Evolutionary conservation across 2,888 invertebrate species (phyloP).

Genomic region (Clusia tigrina): DNA sequence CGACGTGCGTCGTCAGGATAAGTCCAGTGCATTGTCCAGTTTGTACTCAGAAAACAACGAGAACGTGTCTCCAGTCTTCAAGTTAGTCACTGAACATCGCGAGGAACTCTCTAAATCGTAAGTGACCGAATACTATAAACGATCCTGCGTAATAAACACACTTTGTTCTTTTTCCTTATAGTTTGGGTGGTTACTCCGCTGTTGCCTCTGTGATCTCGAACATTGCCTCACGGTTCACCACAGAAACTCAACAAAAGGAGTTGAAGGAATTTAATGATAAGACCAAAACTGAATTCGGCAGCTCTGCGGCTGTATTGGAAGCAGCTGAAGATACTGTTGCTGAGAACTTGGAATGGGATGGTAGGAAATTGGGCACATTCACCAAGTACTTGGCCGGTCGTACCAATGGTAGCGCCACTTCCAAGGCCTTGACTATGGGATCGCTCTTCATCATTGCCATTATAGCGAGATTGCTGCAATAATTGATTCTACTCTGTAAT

Average conservation of each 20-base stretch:
- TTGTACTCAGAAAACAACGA: slow-evolving; percentile 68
- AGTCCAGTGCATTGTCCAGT: slow-evolving; percentile 59
- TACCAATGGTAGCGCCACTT: slow-evolving; percentile 38
- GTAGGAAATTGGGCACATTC: slow-evolving; percentile 43
- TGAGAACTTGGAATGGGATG: slow-evolving; percentile 59
- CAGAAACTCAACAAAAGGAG: slow-evolving; percentile 43
- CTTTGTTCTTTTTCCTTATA: slow-evolving; percentile 30
- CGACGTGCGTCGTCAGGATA: slow-evolving; percentile 60
- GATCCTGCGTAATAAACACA: background rate
- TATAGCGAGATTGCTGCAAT: no score
- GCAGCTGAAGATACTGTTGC: slow-evolving; percentile 48
- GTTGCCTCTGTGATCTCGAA: slow-evolving; percentile 57
- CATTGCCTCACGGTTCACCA: slow-evolving; percentile 58
- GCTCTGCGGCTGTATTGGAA: slow-evolving; percentile 43
- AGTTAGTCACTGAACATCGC: slow-evolving; percentile 62
- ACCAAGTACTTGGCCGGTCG: slow-evolving; percentile 43
- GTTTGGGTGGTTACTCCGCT: slow-evolving; percentile 53
- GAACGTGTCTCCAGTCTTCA: slow-evolving; percentile 67
- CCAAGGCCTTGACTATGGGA: no score
- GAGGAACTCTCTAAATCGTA: slow-evolving; percentile 50
- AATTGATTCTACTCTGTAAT: no score
- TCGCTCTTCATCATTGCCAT: no score
- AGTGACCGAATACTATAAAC: slow-evolving; percentile 36
- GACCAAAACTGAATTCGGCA: slow-evolving; percentile 50
- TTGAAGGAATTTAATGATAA: slow-evolving; percentile 46